These are phyloP conservation scores for Oncorhynchus gorbuscha DNA, from an alignment of 2,113 vertebrate species.

Conservation along the genomic window DNA sequence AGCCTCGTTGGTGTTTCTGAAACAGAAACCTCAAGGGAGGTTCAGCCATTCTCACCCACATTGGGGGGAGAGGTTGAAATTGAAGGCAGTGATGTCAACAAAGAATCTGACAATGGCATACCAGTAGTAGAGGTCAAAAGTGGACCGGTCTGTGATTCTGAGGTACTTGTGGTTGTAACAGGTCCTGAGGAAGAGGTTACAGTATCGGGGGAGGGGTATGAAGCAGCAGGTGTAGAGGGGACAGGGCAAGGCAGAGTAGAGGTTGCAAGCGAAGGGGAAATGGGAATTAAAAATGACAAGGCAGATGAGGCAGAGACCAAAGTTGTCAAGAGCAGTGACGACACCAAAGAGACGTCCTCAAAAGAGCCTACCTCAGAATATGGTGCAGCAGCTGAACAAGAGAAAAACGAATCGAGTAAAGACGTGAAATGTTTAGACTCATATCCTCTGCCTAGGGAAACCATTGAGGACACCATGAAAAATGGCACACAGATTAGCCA, in stretches of 20 bases:
- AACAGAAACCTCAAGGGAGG: constrained; percentile 28
- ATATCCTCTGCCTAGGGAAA: constrained; percentile 7
- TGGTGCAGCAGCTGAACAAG: constrained; percentile 11
- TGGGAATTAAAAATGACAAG: constrained; percentile 4
- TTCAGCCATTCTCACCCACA: constrained; percentile 3
- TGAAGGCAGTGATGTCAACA: background rate
- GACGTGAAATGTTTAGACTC: background rate
- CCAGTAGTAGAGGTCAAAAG: constrained; percentile 12
- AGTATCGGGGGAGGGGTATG: constrained; percentile 14
- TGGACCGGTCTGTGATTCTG: background rate
- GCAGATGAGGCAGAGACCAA: constrained; percentile 2
- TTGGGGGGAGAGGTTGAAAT: background rate
- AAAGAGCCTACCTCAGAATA: constrained; percentile 5
- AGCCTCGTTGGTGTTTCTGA: constrained; percentile 23
- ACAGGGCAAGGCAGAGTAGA: background rate
- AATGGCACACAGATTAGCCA: background rate
- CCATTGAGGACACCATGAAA: background rate
- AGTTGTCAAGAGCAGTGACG: constrained; percentile 11
- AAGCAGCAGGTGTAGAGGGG: background rate
- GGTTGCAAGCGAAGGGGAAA: background rate
- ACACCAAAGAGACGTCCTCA: constrained; percentile 13
- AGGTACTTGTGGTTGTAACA: constrained; percentile 10
- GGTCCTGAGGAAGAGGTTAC: constrained; percentile 30
- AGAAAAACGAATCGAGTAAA: background rate
- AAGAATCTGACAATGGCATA: constrained; percentile 13